A percentile compares a stretch with the other conserved stretches of the same genome.
These are phyloP conservation scores for Caenorhabditis imperialis DNA, from an alignment of 2,888 invertebrate species.

Conservation along the genomic window DNA sequence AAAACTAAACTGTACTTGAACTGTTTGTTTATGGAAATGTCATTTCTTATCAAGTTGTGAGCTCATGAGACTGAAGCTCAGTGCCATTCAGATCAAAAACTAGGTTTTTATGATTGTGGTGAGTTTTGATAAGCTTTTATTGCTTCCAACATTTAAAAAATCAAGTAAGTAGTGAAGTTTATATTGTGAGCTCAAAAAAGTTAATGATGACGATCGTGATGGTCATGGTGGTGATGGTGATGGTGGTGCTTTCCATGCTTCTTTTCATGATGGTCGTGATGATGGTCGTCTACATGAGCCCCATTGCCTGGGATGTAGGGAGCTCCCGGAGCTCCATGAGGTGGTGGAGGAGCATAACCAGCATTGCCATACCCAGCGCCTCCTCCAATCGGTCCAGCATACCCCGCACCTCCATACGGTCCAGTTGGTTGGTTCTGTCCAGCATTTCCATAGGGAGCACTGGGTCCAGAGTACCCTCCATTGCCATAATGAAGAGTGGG, in stretches of 20 bases:
- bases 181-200: background rate
- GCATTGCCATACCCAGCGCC: constrained; percentile 31
- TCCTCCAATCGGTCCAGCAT: constrained; percentile 25
- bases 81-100: too few relatives aligned
- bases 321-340: constrained; percentile 17
- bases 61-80: too few relatives aligned
- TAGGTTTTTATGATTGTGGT: too few relatives aligned
- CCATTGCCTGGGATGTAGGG: constrained; percentile 18
- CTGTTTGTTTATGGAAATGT: too few relatives aligned
- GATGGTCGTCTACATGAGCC: constrained; percentile 7
- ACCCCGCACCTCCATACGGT: constrained; percentile 37
- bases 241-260: constrained; percentile 25
- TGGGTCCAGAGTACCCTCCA: constrained; percentile 33
- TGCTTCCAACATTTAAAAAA: too few relatives aligned
- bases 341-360: constrained; percentile 36
- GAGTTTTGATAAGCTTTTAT: too few relatives aligned
- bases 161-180: background rate
- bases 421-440: constrained; percentile 26
- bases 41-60: too few relatives aligned
- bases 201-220: constrained; percentile 27
- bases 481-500: constrained; percentile 25
- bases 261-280: constrained; percentile 11
- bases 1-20: too few relatives aligned
- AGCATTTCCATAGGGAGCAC: constrained; percentile 23
- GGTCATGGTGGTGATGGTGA: constrained; percentile 29